Evolutionary conservation across 2,888 invertebrate genomes (phyloP).

Genomic region (Aromia moschata): DNA sequence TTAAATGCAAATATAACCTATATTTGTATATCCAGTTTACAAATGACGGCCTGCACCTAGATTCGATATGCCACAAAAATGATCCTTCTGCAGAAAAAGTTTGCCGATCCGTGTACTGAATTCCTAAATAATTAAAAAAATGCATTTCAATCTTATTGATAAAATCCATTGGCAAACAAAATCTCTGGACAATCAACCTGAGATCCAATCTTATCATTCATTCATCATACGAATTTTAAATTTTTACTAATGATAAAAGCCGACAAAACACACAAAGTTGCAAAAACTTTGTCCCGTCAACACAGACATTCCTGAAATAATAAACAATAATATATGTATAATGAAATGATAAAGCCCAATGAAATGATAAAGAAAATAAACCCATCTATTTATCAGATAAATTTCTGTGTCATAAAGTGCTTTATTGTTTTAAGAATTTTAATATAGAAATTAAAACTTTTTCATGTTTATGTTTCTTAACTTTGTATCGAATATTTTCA

Average conservation of each 20-base stretch:
- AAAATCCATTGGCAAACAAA: too few relatives aligned
- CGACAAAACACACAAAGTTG: conserved; percentile 1
- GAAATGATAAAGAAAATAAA: conserved; percentile 16
- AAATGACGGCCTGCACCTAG: too few relatives aligned
- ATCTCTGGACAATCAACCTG: too few relatives aligned
- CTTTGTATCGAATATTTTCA: conserved; percentile 46
- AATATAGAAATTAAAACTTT: conserved; percentile 22
- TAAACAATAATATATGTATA: conserved; percentile 9
- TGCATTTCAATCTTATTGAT: too few relatives aligned
- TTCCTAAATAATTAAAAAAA: too few relatives aligned
- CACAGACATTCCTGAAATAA: conserved; percentile 1
- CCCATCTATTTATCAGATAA: conserved; percentile 18
- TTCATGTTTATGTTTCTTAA: conserved; percentile 45
- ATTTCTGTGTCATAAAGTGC: conserved; percentile 16
- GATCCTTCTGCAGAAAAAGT: too few relatives aligned
- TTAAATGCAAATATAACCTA: too few relatives aligned
- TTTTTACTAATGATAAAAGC: background rate
- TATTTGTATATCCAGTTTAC: too few relatives aligned
- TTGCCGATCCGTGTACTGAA: too few relatives aligned
- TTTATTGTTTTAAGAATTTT: conserved; percentile 25
- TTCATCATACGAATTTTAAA: background rate
- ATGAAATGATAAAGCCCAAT: background rate
- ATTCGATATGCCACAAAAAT: too few relatives aligned
- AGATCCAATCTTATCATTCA: too few relatives aligned
- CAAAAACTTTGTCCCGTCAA: background rate